Conservation (phyloP, 2,888 invertebrate species). For the Macaria liturata region DNA sequence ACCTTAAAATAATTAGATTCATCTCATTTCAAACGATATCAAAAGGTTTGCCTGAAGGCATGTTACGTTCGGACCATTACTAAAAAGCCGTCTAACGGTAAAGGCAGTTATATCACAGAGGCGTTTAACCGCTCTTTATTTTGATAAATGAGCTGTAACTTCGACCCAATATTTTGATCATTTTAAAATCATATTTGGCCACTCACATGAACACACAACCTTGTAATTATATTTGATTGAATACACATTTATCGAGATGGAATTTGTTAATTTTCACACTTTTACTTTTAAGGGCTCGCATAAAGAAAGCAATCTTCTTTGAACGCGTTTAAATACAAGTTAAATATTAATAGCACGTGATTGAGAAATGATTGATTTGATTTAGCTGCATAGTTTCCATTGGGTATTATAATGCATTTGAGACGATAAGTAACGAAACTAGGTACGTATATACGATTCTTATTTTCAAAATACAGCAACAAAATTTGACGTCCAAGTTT, state of each 20-base stretch:
- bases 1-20: too few species aligned
- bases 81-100: constrained; percentile 47
- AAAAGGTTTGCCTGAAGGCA: constrained; percentile 14
- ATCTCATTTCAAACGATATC: too few species aligned
- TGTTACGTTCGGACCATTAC: constrained; percentile 13
- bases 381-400: too few species aligned
- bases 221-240: constrained; percentile 24
- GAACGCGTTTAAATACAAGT: too few species aligned
- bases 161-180: constrained; percentile 16
- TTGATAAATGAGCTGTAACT: constrained; percentile 57
- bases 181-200: constrained; percentile 11
- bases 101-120: constrained; percentile 40
- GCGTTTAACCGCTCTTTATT: constrained; percentile 58
- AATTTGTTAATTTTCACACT: constrained; percentile 29
- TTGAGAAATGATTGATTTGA: too few species aligned
- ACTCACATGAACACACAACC: constrained; percentile 18
- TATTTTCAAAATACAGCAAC: too few species aligned
- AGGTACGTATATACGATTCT: too few species aligned
- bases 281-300: constrained; percentile 9
- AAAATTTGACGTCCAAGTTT: too few species aligned
- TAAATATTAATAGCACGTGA: too few species aligned
- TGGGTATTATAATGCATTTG: too few species aligned
- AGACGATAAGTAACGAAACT: too few species aligned
- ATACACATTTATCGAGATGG: constrained; percentile 16
- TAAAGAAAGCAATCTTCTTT: neutral